These are phyloP conservation scores for Lutjanus argentimaculatus DNA, from an alignment of 2,797 vertebrate species.

Conservation along the genomic window DNA sequence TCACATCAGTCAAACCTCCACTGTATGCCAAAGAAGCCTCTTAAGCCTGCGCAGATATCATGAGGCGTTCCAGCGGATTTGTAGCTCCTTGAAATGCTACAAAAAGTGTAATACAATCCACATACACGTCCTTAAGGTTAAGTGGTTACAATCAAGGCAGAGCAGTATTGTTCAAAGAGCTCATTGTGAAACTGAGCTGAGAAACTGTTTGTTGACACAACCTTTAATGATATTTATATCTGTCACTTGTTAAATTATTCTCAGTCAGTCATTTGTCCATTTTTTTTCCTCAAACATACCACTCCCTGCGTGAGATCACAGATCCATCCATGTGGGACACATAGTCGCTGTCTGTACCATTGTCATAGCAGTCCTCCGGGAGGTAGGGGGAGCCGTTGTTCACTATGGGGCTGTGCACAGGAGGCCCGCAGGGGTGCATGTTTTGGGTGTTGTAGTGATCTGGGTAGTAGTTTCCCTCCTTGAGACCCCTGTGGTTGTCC, in stretches of 20 bases:
- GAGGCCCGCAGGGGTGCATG: constrained; percentile 85
- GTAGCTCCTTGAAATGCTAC: constrained; percentile 68
- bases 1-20: constrained; percentile 62
- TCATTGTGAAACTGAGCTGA: constrained; percentile 62
- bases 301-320: constrained; percentile 98
- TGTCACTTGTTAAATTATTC: constrained; percentile 64
- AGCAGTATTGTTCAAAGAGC: constrained; percentile 66
- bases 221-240: constrained; percentile 64
- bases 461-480: constrained; percentile 84
- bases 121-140: constrained; percentile 74
- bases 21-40: constrained; percentile 40
- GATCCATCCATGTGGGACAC: constrained; percentile 98
- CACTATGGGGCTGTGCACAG: constrained; percentile 76
- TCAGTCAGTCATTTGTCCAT: constrained; percentile 58
- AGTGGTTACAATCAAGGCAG: constrained; percentile 81
- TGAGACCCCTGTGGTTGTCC: constrained; percentile 85
- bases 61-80: constrained; percentile 50
- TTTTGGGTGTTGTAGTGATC: constrained; percentile 86
- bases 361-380: constrained; percentile 92
- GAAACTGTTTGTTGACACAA: constrained; percentile 53
- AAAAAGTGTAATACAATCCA: constrained; percentile 63
- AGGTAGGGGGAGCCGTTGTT: constrained; percentile 92
- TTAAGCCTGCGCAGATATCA: constrained; percentile 44
- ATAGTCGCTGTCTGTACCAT: constrained; percentile 95
- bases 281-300: constrained; percentile 92